Percentiles rank a stretch among this genome's conserved stretches.
Conservation (phyloP, 2,797 vertebrate species). For the Momotus momota region DNA sequence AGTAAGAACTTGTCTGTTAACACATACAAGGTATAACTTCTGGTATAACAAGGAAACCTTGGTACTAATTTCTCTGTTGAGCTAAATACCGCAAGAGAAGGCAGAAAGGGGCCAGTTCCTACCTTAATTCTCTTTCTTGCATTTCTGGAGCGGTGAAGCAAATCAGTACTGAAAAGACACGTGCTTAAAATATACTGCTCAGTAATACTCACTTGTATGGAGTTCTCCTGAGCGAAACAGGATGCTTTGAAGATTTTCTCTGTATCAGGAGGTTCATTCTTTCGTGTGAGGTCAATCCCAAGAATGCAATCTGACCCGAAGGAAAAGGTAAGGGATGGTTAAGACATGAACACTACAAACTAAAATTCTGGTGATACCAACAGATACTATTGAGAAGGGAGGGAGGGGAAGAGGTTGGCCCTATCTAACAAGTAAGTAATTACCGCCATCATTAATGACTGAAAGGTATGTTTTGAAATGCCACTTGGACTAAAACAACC, state of each 20-base stretch:
- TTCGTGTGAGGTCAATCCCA: constrained; percentile 92
- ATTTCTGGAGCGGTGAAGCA: background rate
- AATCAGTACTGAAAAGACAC: background rate
- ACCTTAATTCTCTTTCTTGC: background rate
- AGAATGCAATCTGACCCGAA: constrained; percentile 83
- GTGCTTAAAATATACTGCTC: background rate
- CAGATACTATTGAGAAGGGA: background rate
- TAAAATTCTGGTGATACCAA: background rate
- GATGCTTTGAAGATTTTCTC: constrained; percentile 83
- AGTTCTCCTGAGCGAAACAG: constrained; percentile 87
- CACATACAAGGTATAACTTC: background rate
- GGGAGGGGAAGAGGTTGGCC: background rate
- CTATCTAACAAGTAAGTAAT: background rate
- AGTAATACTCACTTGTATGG: constrained; percentile 90
- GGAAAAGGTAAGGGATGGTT: background rate
- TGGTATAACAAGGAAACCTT: background rate
- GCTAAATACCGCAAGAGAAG: background rate
- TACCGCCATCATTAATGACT: background rate
- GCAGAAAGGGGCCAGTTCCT: too few species aligned
- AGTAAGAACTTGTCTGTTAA: background rate
- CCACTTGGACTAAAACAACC: background rate
- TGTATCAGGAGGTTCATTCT: constrained; percentile 82
- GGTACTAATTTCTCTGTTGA: background rate
- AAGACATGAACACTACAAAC: background rate
- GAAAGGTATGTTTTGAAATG: background rate